Evolutionary conservation across 2,888 invertebrate genomes (phyloP), one percentile per base, ranked within the genome.

Genomic region (Mythimna albipuncta): DNA sequence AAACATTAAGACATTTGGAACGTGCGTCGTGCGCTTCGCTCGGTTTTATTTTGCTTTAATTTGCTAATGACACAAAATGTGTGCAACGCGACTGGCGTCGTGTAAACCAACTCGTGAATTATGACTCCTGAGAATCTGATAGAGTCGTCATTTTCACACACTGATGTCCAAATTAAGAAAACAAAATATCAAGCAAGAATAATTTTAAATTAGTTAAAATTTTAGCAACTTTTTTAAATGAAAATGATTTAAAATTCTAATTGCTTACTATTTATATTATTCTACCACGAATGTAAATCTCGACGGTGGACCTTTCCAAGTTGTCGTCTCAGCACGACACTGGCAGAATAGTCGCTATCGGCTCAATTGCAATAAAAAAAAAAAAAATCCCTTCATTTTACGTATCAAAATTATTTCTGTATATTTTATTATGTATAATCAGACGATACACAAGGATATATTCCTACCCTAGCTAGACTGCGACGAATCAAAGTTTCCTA

Each of bases 11-110:
- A 69, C 77, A 70, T 84, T 79, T 47, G n/a, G 26, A 50, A 54
- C 26, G 50, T 55, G 63, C 66, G 54, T 44, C 35, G 52, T 58
- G 65, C 69, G 67, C 38, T 47, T 47, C 35, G 50, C 55, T 59
- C 38, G 35, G 61, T 68, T 78, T 79, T 62, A 65, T 62, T 79
- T 75, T 47, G 38, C n/a, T 83, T 63, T 72, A 69, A 69, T 79
- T 74, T 55, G 64, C 52, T 64, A 61, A 74, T 72, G 70, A 32
- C 69, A 35, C 62, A 70, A 75, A 68, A 70, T 61, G 47, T 64
- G 47, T 35, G 21, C 16, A 52, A 59, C 32, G 69, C 35, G 82
- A 52, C 64, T 44, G 55, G 55, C 57, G 59, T 44, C 21, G 35
- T 61, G 57, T 67, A 32, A 73, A 72, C 52, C 44, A 72, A 57